A percentile compares a stretch with the other conserved stretches of the same genome.
phyloP scores from a whole-genome alignment of 2,797 vertebrate genomes.

The Tympanoctomys barrerae region DNA sequence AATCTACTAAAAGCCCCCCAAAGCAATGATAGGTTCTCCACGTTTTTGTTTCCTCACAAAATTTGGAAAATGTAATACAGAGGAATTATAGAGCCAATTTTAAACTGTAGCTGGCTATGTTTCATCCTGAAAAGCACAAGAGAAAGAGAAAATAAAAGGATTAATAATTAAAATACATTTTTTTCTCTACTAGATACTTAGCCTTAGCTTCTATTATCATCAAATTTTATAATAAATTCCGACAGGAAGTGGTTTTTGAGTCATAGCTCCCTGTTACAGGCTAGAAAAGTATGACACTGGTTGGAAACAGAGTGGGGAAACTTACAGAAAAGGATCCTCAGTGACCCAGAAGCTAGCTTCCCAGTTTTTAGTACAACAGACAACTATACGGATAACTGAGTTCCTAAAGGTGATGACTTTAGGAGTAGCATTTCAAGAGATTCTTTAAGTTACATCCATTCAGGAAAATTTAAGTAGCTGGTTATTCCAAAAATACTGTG shows the following conservation, averaged over 20 bases:
- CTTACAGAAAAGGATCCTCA: background rate
- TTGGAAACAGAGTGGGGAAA: background rate
- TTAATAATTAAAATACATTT: background rate
- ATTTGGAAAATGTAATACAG: background rate
- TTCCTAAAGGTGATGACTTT: slow-evolving; percentile 1
- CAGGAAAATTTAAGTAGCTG: background rate
- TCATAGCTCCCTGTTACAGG: background rate
- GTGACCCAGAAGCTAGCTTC: background rate
- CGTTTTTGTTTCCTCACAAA: background rate
- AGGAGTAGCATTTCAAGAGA: background rate
- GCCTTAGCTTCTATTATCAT: background rate
- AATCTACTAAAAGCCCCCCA: background rate
- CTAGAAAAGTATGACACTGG: background rate
- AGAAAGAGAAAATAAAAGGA: background rate
- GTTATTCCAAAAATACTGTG: background rate
- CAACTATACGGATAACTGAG: background rate
- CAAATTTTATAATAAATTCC: background rate
- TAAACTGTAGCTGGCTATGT: background rate
- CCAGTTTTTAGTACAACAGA: background rate
- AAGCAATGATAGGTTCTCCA: background rate
- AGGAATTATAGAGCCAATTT: background rate
- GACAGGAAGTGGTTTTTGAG: background rate
- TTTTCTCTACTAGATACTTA: background rate
- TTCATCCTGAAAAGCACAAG: slow-evolving; percentile 10
- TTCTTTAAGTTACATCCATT: background rate